Evolutionary conservation across 2,113 vertebrate species (phyloP).

Genomic region (Ictalurus punctatus): DNA sequence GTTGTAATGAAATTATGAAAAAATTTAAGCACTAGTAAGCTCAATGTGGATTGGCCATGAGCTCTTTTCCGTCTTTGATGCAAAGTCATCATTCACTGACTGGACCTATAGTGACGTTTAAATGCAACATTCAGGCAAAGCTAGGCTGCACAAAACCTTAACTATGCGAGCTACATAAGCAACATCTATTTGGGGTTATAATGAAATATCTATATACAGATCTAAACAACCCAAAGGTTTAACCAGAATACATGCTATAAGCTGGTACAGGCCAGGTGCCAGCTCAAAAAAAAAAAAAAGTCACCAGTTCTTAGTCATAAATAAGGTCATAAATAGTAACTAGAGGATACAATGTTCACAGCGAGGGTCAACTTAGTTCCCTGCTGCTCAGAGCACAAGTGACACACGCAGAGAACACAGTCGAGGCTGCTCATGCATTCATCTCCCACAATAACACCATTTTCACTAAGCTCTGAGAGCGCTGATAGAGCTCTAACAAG

Average conservation of each 20-base stretch:
- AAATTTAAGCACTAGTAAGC: background rate
- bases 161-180: background rate
- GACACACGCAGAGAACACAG: background rate
- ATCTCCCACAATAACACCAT: conserved; percentile 38
- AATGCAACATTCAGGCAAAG: background rate
- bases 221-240: background rate
- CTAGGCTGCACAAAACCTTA: background rate
- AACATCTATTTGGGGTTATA: background rate
- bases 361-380: background rate
- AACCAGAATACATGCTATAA: background rate
- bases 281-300: background rate
- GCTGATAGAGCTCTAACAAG: background rate
- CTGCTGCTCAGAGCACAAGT: background rate
- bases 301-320: background rate
- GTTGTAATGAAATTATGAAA: background rate
- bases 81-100: background rate
- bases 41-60: background rate
- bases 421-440: conserved; percentile 4
- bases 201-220: background rate
- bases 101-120: background rate
- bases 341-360: conserved; percentile 18
- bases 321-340: background rate
- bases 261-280: background rate
- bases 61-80: background rate
- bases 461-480: conserved; percentile 15